These are phyloP conservation scores for Cheilosia urbana DNA, from an alignment of 2,888 invertebrate species.

Conservation along the genomic window DNA sequence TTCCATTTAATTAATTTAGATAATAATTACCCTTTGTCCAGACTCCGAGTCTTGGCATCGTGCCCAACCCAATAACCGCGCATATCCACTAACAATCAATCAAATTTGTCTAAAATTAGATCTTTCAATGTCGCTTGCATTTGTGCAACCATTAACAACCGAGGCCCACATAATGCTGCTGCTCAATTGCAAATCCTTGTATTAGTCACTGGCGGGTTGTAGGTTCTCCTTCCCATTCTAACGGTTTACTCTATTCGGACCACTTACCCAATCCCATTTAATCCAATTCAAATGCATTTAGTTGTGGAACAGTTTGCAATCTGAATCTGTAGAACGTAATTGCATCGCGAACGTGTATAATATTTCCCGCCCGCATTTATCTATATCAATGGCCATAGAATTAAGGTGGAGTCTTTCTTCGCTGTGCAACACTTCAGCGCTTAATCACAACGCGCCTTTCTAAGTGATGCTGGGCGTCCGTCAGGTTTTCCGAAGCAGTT, in stretches of 20 bases:
- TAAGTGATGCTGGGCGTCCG: slow-evolving; percentile 57
- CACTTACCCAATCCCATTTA: slow-evolving; percentile 50
- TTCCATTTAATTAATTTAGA: slow-evolving; percentile 25
- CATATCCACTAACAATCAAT: slow-evolving; percentile 19
- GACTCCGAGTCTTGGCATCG: not conserved
- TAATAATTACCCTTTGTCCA: not conserved
- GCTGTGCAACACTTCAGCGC: slow-evolving; percentile 54
- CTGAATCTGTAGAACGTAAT: slow-evolving; percentile 23
- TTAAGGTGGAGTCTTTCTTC: slow-evolving; percentile 65
- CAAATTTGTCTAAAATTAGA: slow-evolving; percentile 36
- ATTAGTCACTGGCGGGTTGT: slow-evolving; percentile 39
- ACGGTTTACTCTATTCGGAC: slow-evolving; percentile 19
- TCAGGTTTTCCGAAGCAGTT: slow-evolving; percentile 25
- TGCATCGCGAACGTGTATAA: slow-evolving; percentile 17
- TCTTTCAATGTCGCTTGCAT: slow-evolving; percentile 41
- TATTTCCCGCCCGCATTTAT: slow-evolving; percentile 18
- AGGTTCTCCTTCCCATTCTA: slow-evolving; percentile 11
- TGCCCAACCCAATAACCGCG: slow-evolving; percentile 25
- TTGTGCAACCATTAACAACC: not conserved
- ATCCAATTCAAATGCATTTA: slow-evolving; percentile 39
- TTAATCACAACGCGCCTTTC: slow-evolving; percentile 69
- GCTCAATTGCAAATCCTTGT: slow-evolving; percentile 28
- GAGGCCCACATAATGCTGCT: slow-evolving; percentile 18
- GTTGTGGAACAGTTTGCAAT: slow-evolving; percentile 23
- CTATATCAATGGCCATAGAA: slow-evolving; percentile 24